Base-by-base conservation (phyloP, 2,888 invertebrate genomes). In the Scaptomyza reducta region DNA sequence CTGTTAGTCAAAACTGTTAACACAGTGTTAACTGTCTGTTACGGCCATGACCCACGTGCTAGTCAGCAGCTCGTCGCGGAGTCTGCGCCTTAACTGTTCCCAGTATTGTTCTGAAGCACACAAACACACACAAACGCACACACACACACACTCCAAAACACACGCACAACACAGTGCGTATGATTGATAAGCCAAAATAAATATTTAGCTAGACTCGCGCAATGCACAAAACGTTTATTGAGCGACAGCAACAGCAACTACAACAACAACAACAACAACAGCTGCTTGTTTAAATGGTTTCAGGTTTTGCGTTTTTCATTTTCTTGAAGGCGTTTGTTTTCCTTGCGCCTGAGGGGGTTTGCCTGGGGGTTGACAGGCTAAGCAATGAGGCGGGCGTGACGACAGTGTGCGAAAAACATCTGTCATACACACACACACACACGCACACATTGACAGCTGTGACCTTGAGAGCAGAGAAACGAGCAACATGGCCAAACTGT, bases 181-280 rank as follows among this genome's bases (percentile, higher is more conserved):
- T 88, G 84, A 84, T 87, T 84, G 87, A 86, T 84, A 88, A 83
- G 74, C 81, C 77, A 86, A 88, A 82, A 83, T 83, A 83, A 84
- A 83, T 83, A 88, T 83, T 83, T 86, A 42, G 68, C 73, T 77
- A 88, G 81, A 85, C 85, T 87, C 81, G 70, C 70, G 70, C 74
- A 68, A 57, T 81, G 74, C 82, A 81, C 72, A 81, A 40, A 78
- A 64, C 64, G 57, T 70, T 63, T 70, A 70, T 70, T 51, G 63
- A 70, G 63, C 65, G 56, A 61, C 55, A 62, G 14, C 62, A 71
- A 29, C 58, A 75, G 22, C 56, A 63, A 44, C 68, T 55, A 13
- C 59, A 38, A 44, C 68, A 58, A 13, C 59, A 38, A n/a, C 35
- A 33, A 35, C 35, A 35, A 38, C 31, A 31, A 38, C 14, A 14